Evolutionary conservation across 2,888 invertebrate species (phyloP).

Genomic region (Thera britannica): DNA sequence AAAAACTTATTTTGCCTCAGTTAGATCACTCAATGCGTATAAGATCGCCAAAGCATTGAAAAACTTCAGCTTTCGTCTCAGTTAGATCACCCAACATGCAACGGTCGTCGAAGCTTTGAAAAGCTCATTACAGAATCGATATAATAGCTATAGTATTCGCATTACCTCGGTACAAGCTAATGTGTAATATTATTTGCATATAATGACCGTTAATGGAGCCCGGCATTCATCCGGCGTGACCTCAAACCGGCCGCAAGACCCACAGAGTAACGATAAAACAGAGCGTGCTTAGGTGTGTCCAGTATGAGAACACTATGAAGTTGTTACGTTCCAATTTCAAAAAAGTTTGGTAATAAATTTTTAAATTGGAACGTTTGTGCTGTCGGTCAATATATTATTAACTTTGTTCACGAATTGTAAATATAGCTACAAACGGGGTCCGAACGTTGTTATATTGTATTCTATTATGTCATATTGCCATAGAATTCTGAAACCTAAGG

Average conservation of each 20-base stretch:
- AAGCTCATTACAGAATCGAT: constrained; percentile 31
- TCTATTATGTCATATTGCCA: too few relatives aligned
- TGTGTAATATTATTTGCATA: constrained; percentile 81
- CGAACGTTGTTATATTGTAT: too few relatives aligned
- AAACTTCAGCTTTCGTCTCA: too few relatives aligned
- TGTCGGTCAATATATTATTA: too few relatives aligned
- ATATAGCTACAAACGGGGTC: too few relatives aligned
- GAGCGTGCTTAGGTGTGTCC: background rate
- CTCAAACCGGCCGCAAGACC: constrained; percentile 74
- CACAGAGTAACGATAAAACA: constrained; percentile 44
- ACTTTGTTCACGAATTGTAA: too few relatives aligned
- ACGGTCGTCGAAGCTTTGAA: constrained; percentile 9
- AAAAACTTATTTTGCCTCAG: too few relatives aligned
- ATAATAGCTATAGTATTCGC: constrained; percentile 23
- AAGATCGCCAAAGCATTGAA: too few relatives aligned
- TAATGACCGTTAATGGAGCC: constrained; percentile 80
- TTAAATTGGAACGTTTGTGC: too few relatives aligned
- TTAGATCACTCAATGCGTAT: background rate
- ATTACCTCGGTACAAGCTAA: constrained; percentile 36
- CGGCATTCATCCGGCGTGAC: constrained; percentile 74
- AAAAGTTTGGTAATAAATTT: too few relatives aligned
- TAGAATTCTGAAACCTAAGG: too few relatives aligned
- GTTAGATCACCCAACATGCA: background rate
- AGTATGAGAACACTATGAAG: background rate
- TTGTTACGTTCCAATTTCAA: too few relatives aligned